These are phyloP conservation scores for Podabrus alpinus DNA, from an alignment of 2,888 invertebrate species.

Conservation along the genomic window DNA sequence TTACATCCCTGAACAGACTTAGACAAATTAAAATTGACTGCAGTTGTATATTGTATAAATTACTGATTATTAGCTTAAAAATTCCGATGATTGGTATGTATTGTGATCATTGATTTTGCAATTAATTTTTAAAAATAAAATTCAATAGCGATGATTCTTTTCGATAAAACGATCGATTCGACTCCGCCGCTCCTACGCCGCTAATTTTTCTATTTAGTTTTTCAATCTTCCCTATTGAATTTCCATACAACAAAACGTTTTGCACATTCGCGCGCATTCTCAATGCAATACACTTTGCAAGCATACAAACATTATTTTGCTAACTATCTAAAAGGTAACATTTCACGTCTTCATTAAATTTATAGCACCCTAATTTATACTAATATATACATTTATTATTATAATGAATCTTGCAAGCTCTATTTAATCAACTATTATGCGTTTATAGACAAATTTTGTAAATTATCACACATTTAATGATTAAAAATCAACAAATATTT, in stretches of 20 bases:
- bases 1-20: constrained; percentile 25
- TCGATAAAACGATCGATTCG: background rate
- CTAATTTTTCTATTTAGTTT: background rate
- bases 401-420: constrained; percentile 15
- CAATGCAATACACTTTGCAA: constrained; percentile 22
- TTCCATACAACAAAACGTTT: background rate
- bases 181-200: background rate
- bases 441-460: constrained; percentile 21
- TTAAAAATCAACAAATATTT: constrained; percentile 26
- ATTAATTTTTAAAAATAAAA: background rate
- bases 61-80: background rate
- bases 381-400: constrained; percentile 2
- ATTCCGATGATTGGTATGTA: background rate
- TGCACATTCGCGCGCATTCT: constrained; percentile 15
- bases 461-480: constrained; percentile 21
- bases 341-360: constrained; percentile 4
- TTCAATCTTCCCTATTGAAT: background rate
- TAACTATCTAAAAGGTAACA: constrained; percentile 21
- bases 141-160: background rate
- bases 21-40: constrained; percentile 5
- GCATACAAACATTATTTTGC: constrained; percentile 20
- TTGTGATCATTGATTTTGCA: background rate
- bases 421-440: constrained; percentile 21
- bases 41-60: background rate
- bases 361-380: constrained; percentile 20